These are phyloP conservation scores for Ischnura elegans DNA, from an alignment of 2,888 invertebrate genomes.

Conservation along the genomic window DNA sequence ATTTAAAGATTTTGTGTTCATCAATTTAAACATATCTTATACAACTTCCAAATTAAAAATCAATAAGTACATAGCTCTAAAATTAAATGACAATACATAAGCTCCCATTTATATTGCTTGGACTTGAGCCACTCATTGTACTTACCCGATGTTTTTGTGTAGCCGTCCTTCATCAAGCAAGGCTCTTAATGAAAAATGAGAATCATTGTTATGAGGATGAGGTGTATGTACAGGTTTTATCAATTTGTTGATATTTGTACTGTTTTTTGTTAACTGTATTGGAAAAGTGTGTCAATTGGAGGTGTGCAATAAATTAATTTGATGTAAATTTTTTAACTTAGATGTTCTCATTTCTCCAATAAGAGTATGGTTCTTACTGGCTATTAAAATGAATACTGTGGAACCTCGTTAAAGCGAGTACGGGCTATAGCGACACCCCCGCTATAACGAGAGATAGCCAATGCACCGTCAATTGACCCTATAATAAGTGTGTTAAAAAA, in stretches of 20 bases:
- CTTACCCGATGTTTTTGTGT: not conserved
- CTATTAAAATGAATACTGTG: too few species aligned
- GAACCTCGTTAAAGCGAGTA: too few species aligned
- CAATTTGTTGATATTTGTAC: conserved; percentile 12
- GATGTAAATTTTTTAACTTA: not conserved
- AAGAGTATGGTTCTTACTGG: too few species aligned
- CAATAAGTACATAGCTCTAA: too few species aligned
- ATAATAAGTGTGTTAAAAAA: too few species aligned
- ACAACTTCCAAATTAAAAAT: too few species aligned
- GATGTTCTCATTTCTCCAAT: not conserved
- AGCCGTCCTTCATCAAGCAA: not conserved
- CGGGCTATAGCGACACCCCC: too few species aligned
- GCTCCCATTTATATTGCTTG: not conserved
- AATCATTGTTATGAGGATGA: not conserved
- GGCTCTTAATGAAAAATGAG: not conserved
- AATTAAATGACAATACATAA: conserved; percentile 1
- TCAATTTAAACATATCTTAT: too few species aligned
- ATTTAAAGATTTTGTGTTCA: too few species aligned
- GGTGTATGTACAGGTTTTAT: not conserved
- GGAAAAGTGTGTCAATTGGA: not conserved
- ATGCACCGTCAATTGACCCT: too few species aligned
- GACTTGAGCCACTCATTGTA: not conserved
- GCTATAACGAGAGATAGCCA: too few species aligned
- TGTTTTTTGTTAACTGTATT: conserved; percentile 44
- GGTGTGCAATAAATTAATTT: conserved; percentile 11